Evolutionary conservation across 2,888 invertebrate species (phyloP).

Genomic region (Pachydiplax longipennis): DNA sequence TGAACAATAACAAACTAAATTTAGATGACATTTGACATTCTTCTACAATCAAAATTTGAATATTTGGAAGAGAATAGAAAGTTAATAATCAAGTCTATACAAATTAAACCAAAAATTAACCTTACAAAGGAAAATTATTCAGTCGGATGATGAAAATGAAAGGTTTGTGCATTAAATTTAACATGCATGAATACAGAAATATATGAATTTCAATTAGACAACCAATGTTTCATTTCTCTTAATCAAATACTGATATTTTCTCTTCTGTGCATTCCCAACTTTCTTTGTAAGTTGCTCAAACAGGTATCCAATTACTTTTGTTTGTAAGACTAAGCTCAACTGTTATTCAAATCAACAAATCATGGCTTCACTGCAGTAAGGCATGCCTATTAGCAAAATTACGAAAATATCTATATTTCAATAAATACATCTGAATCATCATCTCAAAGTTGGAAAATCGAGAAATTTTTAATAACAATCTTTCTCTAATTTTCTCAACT

Average conservation of each 20-base stretch:
- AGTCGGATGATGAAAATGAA: background rate
- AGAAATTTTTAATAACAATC: background rate
- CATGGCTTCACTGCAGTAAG: slow-evolving; percentile 40
- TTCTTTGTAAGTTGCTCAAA: background rate
- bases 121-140: background rate
- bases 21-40: background rate
- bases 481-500: background rate
- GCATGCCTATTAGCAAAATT: slow-evolving; percentile 37
- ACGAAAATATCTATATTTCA: slow-evolving; percentile 38
- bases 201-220: background rate
- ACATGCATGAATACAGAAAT: background rate
- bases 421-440: slow-evolving; percentile 32
- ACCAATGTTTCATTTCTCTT: background rate
- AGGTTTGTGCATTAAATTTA: background rate
- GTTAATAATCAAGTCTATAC: background rate
- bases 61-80: background rate
- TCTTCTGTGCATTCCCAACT: background rate
- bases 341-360: slow-evolving; percentile 15
- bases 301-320: background rate
- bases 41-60: background rate
- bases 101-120: background rate
- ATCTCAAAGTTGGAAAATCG: slow-evolving; percentile 4
- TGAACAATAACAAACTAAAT: background rate
- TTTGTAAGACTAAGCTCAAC: background rate
- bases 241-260: background rate